A percentile compares a stretch with the other conserved stretches of the same genome.
Evolutionary conservation across 2,113 vertebrate genomes (phyloP).

Genomic region (Centropus bengalensis): DNA sequence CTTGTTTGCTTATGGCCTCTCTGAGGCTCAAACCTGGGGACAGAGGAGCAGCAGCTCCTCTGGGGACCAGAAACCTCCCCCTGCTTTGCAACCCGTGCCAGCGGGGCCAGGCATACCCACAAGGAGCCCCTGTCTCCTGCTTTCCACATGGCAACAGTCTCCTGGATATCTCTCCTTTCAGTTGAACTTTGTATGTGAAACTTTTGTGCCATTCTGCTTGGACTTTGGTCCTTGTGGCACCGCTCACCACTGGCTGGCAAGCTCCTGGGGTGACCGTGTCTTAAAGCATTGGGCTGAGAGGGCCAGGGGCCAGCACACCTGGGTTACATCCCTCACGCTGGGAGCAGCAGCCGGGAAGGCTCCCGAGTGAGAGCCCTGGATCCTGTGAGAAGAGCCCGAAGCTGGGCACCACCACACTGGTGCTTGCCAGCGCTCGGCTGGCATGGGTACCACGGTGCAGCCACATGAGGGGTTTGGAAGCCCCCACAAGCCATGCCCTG

Average conservation of each 20-base stretch:
- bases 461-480: not conserved
- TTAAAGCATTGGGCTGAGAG: not conserved
- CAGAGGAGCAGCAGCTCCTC: not conserved
- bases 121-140: not conserved
- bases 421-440: not conserved
- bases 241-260: not conserved
- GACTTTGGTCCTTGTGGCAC: not conserved
- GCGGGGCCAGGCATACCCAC: not conserved
- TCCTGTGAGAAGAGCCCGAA: not conserved
- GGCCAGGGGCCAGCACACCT: not conserved
- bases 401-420: not conserved
- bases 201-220: fast-evolving
- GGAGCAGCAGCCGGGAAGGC: not conserved
- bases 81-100: not conserved
- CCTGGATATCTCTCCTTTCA: not conserved
- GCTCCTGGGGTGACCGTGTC: not conserved
- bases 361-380: fast-evolving
- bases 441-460: fast-evolving
- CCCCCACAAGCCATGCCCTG: not conserved
- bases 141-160: not conserved
- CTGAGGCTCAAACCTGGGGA: not conserved
- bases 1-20: not conserved
- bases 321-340: fast-evolving
- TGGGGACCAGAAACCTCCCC: not conserved
- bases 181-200: not conserved